Percentiles rank a stretch among this genome's conserved stretches.
phyloP scores from a whole-genome alignment of 2,888 invertebrate species.

The Prionchulus punctatus region DNA sequence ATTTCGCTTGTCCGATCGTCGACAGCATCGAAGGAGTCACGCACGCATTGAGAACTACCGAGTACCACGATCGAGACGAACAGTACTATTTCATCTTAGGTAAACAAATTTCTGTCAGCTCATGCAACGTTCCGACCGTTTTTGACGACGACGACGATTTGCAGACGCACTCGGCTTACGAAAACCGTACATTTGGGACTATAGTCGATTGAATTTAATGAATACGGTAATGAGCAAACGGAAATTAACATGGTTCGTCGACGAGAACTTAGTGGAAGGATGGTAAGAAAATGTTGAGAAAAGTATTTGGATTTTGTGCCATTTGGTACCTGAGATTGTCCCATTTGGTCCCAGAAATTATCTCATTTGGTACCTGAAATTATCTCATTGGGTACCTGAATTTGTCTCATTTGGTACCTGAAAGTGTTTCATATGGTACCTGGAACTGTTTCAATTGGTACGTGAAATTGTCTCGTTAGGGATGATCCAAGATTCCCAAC shows the following conservation, averaged over 20 bases:
- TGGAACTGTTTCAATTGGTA: slow-evolving; percentile 5
- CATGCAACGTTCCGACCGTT: background rate
- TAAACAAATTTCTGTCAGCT: slow-evolving; percentile 12
- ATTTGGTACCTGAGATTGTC: too few species aligned
- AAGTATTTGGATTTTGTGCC: too few species aligned
- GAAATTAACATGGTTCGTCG: slow-evolving; percentile 93
- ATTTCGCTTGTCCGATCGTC: slow-evolving; percentile 98
- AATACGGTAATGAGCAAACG: slow-evolving; percentile 94
- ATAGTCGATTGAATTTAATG: slow-evolving; percentile 87
- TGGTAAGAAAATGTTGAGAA: too few species aligned
- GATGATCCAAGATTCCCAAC: slow-evolving; percentile 98
- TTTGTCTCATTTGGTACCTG: too few species aligned
- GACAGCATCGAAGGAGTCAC: slow-evolving; percentile 93
- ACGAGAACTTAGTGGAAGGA: slow-evolving; percentile 79
- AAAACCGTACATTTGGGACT: slow-evolving; percentile 87
- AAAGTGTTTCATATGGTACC: too few species aligned
- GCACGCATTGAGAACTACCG: slow-evolving; percentile 88
- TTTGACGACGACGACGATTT: too few species aligned
- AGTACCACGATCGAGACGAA: slow-evolving; percentile 91
- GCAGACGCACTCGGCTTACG: slow-evolving; percentile 60
- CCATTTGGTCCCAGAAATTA: too few species aligned
- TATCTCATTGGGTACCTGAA: too few species aligned
- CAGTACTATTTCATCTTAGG: slow-evolving; percentile 75
- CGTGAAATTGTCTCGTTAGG: slow-evolving; percentile 41
- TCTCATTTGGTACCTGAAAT: too few species aligned